Percentiles rank a stretch among this genome's conserved stretches.
Evolutionary conservation across 2,888 invertebrate genomes (phyloP).

Genomic region (Tryphoninae sp.): DNA sequence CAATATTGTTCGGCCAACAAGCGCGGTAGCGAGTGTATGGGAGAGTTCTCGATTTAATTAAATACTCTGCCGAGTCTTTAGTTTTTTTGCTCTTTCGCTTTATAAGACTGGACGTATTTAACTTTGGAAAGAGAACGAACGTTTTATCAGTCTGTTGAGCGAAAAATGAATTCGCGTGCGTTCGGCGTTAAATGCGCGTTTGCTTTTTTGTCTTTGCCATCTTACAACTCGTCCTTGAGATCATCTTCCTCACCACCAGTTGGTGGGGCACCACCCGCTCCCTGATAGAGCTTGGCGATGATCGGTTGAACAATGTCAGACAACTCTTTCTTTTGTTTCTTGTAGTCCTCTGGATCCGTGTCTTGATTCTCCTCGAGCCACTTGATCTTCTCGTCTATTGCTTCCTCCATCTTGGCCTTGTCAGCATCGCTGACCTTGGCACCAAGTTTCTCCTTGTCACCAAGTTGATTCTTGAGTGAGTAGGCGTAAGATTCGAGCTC

Average conservation of each 20-base stretch:
- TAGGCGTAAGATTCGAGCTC: constrained; percentile 99
- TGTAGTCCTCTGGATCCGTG: constrained; percentile 95
- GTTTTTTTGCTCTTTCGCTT: neutral
- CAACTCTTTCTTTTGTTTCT: constrained; percentile 96
- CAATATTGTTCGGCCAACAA: constrained; percentile 13
- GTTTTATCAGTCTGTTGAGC: constrained; percentile 51
- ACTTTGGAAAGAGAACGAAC: constrained; percentile 28
- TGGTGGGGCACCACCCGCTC: constrained; percentile 90
- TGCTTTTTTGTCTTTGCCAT: neutral
- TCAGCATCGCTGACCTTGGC: constrained; percentile 94
- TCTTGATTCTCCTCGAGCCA: constrained; percentile 98
- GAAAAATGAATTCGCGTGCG: constrained; percentile 31
- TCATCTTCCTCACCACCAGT: constrained; percentile 87
- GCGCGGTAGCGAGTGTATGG: constrained; percentile 9
- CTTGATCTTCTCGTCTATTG: constrained; percentile 98
- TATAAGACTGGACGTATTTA: neutral
- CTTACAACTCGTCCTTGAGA: constrained; percentile 92
- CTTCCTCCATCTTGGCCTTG: constrained; percentile 96
- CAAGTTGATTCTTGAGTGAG: constrained; percentile 97
- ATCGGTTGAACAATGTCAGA: constrained; percentile 98
- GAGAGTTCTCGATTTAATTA: constrained; percentile 8
- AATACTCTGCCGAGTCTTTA: neutral
- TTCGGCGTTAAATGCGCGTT: constrained; percentile 25
- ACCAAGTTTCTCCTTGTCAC: constrained; percentile 98
- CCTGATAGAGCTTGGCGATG: constrained; percentile 97